Base-by-base conservation (phyloP, 2,797 vertebrate species). In the Silurus lanzhouensis region DNA sequence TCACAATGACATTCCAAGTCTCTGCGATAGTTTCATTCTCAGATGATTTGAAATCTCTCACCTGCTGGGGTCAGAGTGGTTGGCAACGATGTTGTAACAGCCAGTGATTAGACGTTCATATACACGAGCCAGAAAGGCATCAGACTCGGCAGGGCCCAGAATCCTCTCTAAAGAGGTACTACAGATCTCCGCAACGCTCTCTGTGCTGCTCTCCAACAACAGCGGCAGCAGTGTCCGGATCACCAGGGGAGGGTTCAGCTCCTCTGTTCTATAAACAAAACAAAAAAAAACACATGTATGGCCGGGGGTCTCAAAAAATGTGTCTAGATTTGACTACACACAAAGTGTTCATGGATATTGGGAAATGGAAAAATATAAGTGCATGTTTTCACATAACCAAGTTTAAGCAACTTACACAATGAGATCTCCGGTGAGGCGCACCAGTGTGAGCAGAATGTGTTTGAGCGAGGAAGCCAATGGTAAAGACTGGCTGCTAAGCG, bases 31-130 rank as follows among this genome's bases (percentile, higher is more conserved):
- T 6, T 48, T 44, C 27, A 27, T 58, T 55, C 46, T 81, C 22
- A 19, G 31, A 27, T 10, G 9, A 60, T 2, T 2, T 22, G 31
- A 44, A 48, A 12, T 3, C 10, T 6, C 85, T 88, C 90, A 99
- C 98, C 98, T 98, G 90, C 95, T 95, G 14, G 98, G 97, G 89
- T 99, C 98, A 0, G 97, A 96, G 86, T 99, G 98, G 92, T 95
- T 95, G 57, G 98, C 98, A 88, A 99, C 95, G 81, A 99, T 98
- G 92, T 97, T 98, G 91, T 99, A 99, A 93, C 98, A 99, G 1
- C 97, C 97, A 0, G 95, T 98, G 90, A 99, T 96, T 84, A 99
- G 87, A 48, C 97, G 97, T 93, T 99, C 97, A 22, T 99, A 99
- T 84, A 99, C 94, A 3, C 96, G 97, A 0, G 97, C 97, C 63